These are phyloP conservation scores for Calameuta pallipes DNA, from an alignment of 2,888 invertebrate genomes.

Conservation along the genomic window DNA sequence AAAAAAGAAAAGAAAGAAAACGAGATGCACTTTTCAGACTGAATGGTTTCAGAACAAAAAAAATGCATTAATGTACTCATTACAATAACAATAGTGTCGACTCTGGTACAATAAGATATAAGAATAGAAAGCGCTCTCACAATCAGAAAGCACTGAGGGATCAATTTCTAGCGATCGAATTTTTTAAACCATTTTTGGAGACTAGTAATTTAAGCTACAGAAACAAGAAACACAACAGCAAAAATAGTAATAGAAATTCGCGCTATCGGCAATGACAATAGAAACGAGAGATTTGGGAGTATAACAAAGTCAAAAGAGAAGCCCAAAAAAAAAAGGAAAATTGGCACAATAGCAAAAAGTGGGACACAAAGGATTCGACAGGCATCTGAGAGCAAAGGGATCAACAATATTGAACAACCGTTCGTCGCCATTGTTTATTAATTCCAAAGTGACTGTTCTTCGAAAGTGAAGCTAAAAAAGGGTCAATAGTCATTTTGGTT, in stretches of 20 bases:
- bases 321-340: conserved; percentile 16
- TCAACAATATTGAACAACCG: conserved; percentile 25
- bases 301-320: not conserved
- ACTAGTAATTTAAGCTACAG: not conserved
- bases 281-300: not conserved
- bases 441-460: conserved; percentile 30
- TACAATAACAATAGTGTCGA: not conserved
- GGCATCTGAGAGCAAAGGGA: conserved; percentile 38
- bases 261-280: not conserved
- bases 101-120: not conserved
- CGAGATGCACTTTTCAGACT: not conserved
- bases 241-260: not conserved
- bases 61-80: not conserved
- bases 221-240: not conserved
- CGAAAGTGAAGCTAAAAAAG: conserved; percentile 33
- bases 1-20: not conserved
- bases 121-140: not conserved
- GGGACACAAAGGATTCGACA: conserved; percentile 13
- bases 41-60: not conserved
- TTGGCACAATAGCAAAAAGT: not conserved
- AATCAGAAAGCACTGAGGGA: not conserved
- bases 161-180: not conserved
- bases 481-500: conserved; percentile 47
- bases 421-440: not conserved
- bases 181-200: not conserved